Evolutionary conservation across 2,113 vertebrate genomes (phyloP), one percentile per base, ranked within the genome.

Genomic region (Litocranius walleri): DNA sequence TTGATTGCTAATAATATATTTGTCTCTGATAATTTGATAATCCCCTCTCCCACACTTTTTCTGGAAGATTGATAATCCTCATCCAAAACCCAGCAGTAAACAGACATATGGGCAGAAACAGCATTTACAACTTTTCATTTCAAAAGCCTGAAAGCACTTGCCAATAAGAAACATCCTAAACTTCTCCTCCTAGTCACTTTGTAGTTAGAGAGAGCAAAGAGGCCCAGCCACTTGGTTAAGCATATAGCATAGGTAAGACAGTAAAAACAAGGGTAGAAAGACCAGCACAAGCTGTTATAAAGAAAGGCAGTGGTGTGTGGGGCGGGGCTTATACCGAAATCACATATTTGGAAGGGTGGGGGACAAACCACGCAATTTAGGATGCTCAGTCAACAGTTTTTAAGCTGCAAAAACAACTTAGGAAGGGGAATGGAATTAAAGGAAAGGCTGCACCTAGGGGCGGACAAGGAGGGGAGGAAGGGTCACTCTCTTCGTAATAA

Each of bases 281-380:
- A 43, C 57, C 29, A 91, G 62, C 74, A 93, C 91, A 90, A 97
- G 48, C 48, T 64, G 61, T 94, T 88, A 74, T 12, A 83, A 57
- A 77, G 57, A 50, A 77, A 84, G 36, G 45, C 7, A 14, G 23
- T 43, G 21, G 71, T 43, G 29, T 4, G 25, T 52, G 11, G 30
- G 71, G 27, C 33, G 48, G 52, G 36, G 59, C 21, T 43, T 9
- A 87, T 5, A 85, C 27, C 57, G 48, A 95, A 97, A 97, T 96
- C 94, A 97, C 3, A 96, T 15, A 62, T 48, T 57, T 48, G 45
- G 48, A 97, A 90, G 91, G 90, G 92, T 84, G 80, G 84, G 17
- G 57, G 77, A 95, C 62, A 87, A 91, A 96, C 48, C 89, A 93
- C 33, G 57, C 94, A 95, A 95, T 93, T 95, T 77, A 92, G 67